Evolutionary conservation across 2,113 vertebrate species (phyloP).

Genomic region (Ranitomeya imitator): DNA sequence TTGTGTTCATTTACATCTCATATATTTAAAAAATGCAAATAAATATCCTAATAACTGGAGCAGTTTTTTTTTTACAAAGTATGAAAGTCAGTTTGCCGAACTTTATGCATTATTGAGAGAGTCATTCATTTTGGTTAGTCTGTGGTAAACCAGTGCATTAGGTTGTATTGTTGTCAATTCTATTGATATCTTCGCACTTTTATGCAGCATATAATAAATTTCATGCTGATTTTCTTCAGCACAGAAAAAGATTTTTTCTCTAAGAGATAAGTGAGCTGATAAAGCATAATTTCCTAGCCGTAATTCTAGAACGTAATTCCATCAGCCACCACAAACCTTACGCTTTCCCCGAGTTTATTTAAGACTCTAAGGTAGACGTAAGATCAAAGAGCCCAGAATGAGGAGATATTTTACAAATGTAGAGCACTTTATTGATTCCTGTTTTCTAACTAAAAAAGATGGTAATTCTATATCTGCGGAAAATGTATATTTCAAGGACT

Average conservation of each 20-base stretch:
- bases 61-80: not conserved
- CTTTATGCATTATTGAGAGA: slow-evolving; percentile 52
- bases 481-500: not conserved
- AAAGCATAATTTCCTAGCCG: not conserved
- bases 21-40: slow-evolving; percentile 25
- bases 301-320: slow-evolving; percentile 3
- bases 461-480: not conserved
- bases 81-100: not conserved
- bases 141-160: slow-evolving; percentile 41
- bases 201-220: slow-evolving; percentile 16
- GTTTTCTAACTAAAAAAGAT: not conserved
- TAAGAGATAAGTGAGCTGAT: not conserved
- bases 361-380: not conserved
- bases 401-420: not conserved
- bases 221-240: not conserved
- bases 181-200: slow-evolving; percentile 31
- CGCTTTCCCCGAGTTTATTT: not conserved
- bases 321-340: not conserved
- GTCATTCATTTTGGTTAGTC: slow-evolving; percentile 40
- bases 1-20: slow-evolving; percentile 51
- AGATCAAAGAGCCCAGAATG: not conserved
- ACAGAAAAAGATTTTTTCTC: not conserved
- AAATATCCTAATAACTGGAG: slow-evolving; percentile 27
- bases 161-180: slow-evolving; percentile 30
- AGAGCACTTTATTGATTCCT: not conserved